Evolutionary conservation across 2,888 invertebrate species (phyloP).

Genomic region (Cosmia trapezina): DNA sequence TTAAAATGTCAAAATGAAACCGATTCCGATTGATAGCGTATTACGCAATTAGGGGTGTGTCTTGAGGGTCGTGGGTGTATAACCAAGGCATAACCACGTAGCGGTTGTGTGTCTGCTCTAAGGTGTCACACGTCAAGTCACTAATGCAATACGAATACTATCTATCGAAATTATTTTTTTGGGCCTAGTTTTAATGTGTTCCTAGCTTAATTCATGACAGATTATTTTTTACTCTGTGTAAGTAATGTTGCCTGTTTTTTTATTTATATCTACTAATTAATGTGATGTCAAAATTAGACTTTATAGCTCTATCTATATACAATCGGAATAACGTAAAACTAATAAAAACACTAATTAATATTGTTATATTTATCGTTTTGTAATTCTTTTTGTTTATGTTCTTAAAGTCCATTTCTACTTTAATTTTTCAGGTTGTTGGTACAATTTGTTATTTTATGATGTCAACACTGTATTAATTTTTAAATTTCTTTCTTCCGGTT

Average conservation of each 20-base stretch:
- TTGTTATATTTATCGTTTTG: background rate
- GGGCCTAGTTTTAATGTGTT: background rate
- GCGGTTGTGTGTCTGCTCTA: no score
- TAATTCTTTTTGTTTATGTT: background rate
- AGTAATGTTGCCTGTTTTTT: background rate
- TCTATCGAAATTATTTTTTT: no score
- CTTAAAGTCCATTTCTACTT: background rate
- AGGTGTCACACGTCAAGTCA: no score
- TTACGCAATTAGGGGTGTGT: no score
- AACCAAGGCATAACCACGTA: no score
- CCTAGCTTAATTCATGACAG: background rate
- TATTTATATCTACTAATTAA: background rate
- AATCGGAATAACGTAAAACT: background rate
- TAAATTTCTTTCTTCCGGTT: slow-evolving; percentile 86
- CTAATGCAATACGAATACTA: no score
- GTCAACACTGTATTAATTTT: slow-evolving; percentile 60
- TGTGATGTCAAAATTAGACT: no score
- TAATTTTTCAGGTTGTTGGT: slow-evolving; percentile 20
- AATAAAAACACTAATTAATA: no score
- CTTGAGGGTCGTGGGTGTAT: no score
- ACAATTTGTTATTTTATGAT: slow-evolving; percentile 40
- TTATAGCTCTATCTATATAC: no score
- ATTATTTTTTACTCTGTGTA: slow-evolving; percentile 14
- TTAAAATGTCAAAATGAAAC: no score
- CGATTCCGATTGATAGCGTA: no score